Conservation (phyloP, 2,113 vertebrate species). For the Acrocephalus arundinaceus region DNA sequence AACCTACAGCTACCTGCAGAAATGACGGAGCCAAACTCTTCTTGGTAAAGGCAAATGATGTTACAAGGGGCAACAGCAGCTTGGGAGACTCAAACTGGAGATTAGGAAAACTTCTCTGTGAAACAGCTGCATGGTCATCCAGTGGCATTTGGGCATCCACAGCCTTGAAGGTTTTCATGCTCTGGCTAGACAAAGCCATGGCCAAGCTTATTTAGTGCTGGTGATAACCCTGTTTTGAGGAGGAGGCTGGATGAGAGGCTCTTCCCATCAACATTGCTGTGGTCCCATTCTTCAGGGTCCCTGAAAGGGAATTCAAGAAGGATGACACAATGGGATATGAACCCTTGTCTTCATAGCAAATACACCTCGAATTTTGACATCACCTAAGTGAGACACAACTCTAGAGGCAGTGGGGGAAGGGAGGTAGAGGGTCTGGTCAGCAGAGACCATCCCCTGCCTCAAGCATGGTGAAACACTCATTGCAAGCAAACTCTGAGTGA, state of each 20-base stretch:
- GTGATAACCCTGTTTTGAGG: background rate
- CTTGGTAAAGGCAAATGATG: background rate
- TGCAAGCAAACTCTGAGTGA: background rate
- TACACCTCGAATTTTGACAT: background rate
- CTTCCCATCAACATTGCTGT: background rate
- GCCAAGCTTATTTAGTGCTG: background rate
- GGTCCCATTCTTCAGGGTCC: background rate
- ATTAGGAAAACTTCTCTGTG: background rate
- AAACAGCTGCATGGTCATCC: background rate
- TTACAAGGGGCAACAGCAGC: background rate
- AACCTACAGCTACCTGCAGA: background rate
- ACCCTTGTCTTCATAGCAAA: background rate
- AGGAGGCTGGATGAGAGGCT: background rate
- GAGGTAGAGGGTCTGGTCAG: background rate
- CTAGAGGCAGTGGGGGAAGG: background rate
- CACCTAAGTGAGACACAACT: background rate
- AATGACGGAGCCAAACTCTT: background rate
- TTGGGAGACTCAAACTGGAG: background rate
- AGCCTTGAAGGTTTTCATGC: background rate
- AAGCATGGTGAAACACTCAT: accelerated
- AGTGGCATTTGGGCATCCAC: background rate
- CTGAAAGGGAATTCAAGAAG: background rate
- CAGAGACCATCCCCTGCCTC: background rate
- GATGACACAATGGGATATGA: background rate
- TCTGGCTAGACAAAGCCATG: background rate